phyloP scores from a whole-genome alignment of 2,888 invertebrate genomes.

The Sisyra terminalis region DNA sequence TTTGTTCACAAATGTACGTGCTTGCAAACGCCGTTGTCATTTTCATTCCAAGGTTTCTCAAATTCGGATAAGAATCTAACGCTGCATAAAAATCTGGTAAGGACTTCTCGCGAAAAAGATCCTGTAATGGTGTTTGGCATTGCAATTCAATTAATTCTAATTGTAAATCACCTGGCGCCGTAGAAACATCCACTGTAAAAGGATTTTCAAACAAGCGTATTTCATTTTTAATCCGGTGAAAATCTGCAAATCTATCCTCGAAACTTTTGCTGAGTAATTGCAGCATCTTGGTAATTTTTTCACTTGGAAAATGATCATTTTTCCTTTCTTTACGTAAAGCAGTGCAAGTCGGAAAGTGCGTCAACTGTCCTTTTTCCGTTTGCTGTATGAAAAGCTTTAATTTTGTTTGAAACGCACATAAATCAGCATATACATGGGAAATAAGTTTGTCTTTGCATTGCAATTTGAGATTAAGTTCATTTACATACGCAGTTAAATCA shows the following conservation, averaged over 20 bases:
- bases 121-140: not conserved
- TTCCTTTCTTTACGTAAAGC: conserved; percentile 6
- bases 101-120: not conserved
- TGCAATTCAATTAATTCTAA: conserved; percentile 2
- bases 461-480: conserved; percentile 6
- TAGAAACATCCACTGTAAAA: conserved; percentile 4
- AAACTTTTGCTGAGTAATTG: conserved; percentile 6
- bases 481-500: conserved; percentile 6
- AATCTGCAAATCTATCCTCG: conserved; percentile 6
- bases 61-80: conserved; percentile 4
- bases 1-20: conserved; percentile 6
- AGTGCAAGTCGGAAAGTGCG: conserved; percentile 6
- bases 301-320: conserved; percentile 6
- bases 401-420: conserved; percentile 5
- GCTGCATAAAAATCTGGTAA: conserved; percentile 3
- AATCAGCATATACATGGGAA: conserved; percentile 7
- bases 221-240: conserved; percentile 6
- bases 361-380: conserved; percentile 1
- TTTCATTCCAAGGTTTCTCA: conserved; percentile 6
- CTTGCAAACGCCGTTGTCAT: conserved; percentile 1
- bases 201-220: conserved; percentile 3
- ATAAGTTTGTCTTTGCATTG: conserved; percentile 8
- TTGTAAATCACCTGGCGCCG: conserved; percentile 6
- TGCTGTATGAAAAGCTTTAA: conserved; percentile 5
- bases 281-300: conserved; percentile 6